Base-by-base conservation (phyloP, 2,113 vertebrate species). In the Albula glossodonta region DNA sequence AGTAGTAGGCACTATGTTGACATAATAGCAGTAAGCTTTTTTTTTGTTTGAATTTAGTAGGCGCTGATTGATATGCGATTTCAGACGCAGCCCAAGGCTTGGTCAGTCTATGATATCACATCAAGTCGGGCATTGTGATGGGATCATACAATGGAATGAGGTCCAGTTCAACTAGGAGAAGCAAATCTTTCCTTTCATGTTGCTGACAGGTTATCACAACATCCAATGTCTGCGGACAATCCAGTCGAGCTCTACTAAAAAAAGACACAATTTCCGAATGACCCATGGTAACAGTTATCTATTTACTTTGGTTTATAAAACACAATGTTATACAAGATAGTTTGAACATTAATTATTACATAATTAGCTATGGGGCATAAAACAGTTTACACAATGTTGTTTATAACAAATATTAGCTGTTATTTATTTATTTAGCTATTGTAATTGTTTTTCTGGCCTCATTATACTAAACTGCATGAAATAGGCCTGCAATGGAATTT, bases 81-180 rank as follows among this genome's bases (percentile, higher is more conserved):
- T 41, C 31, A 41, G 31, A 41, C 31, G 31, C 31, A 41, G 31
- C 1, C 31, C 31, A 41, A 41, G 31, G 31, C 31, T 15, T 25
- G 51, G 25, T 17, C 25, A 17, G 66, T 57, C 19, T 17, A 60
- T 52, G 70, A 48, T 63, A 6, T 63, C 48, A 52, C 53, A 6
- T 63, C 48, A 52, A 48, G 82, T 77, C 56, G 74, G 81, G 17
- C 86, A 78, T 87, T 87, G 83, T 87, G 82, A 49, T 70, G 17
- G 4, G 63, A 60, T 82, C 66, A 84, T 5, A 79, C 78, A 57
- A 81, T 66, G 78, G 70, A 50, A 83, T 48, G 81, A 87, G 86
- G 83, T 82, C 83, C 82, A 60, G 78, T 79, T 87, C 83, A 84
- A 84, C 83, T 84, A 84, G 78, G 74, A 87, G 81, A 52, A 15